Evolutionary conservation across 2,113 vertebrate genomes (phyloP), one percentile per base, ranked within the genome.

Genomic region (Nothobranchius kuhntae): DNA sequence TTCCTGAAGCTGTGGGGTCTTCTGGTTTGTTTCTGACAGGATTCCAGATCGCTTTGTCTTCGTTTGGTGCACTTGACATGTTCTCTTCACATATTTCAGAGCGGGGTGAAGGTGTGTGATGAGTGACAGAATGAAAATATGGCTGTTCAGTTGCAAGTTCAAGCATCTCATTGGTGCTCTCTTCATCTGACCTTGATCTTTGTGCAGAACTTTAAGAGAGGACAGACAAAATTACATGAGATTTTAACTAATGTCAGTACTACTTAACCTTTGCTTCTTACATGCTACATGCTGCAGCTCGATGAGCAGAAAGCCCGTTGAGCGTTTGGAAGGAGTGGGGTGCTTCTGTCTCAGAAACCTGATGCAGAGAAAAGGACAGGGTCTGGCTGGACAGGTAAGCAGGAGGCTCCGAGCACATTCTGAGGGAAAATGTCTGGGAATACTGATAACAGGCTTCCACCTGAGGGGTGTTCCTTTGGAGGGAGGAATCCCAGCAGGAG

Each of bases 401-500:
- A 40, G 65, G 51, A 15, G 67, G 47, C 11, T 71, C 53, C 0
- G 47, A 52, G 76, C 2, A 9, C 45, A 66, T 61, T 71, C 73
- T 73, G 24, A 51, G 64, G 77, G 67, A 58, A 61, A 66, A 51
- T 2, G 42, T 65, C 81, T 83, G 86, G 14, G 46, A 80, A 62
- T 5, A 0, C 52, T 67, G 66, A 81, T 63, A 51, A 79, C n/a
- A 36, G 55, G 52, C 53, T 53, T 57, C 53, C 10, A 53, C 21
- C 55, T 71, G 70, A 63, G 45, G 11, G 7, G 44, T 35, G 2
- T 66, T 65, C 48, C 46, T 71, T 45, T 81, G 79, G 53, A 60
- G 53, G 4, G 77, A 71, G 46, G 70, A 57, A n/a, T 68, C 73
- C 73, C 75, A 73, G 64, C 57, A 53, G 69, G 56, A 36, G 24